Evolutionary conservation across 2,113 vertebrate species (phyloP), one percentile per base, ranked within the genome.

Genomic region (Etia nguti): DNA sequence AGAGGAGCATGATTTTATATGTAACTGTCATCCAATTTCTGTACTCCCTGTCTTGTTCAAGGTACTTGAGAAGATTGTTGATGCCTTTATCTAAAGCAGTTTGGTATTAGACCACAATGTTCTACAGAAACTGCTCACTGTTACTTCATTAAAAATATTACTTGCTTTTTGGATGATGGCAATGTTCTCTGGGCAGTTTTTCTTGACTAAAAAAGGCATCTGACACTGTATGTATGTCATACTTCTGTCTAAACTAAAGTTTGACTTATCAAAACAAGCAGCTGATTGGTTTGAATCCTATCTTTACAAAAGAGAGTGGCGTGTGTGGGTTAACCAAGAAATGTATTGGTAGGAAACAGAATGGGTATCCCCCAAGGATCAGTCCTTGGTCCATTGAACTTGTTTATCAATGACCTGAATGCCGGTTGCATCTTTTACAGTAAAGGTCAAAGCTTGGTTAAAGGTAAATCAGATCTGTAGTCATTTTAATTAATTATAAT

Each of bases 361-460:
- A 36, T 34, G 59, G 1, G 34, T 4, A 36, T 62, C 59, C 0
- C 0, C 56, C 24, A 59, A 59, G 13, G 13, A 59, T 59, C 56
- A 59, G 59, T 62, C 59, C 16, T 62, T 48, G 46, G 46, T 6
- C 50, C 50, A 18, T 9, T 52, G 48, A 52, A 18, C 6, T 48
- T 59, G 26, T 31, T 31, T 29, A 29, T 4, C 56, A 60, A 31
- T 18, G 57, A 2, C 29, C 29, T 62, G 16, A 9, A 8, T 36
- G 9, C 16, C 29, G 36, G 34, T 18, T 20, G 9, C 0, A 57
- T 57, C 56, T 59, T 59, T 59, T 59, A 59, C 56, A 59, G 24
- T 59, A 59, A 59, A 16, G 24, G 56, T 29, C 24, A 16, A 57
- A 10, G 36, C 10, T 38, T 57, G 55, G 55, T 57, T 57, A 57